A percentile compares a stretch with the other conserved stretches of the same genome.
phyloP scores from a whole-genome alignment of 2,888 invertebrate species.

The Coremacera marginata region DNA sequence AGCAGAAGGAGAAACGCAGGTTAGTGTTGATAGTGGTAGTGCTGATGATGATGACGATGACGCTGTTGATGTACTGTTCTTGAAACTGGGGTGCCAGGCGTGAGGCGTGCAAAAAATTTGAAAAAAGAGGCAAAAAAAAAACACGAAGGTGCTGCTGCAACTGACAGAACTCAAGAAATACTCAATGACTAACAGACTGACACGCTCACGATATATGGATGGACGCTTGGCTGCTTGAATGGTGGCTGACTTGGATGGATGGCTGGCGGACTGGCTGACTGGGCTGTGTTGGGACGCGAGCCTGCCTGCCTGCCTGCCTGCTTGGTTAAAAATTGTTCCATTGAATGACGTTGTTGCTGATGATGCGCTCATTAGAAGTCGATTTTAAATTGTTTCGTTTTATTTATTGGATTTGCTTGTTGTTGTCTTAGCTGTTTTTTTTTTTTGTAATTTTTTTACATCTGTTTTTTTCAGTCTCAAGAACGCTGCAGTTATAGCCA shows the following conservation, averaged over 20 bases:
- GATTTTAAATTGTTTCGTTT: conserved; percentile 1
- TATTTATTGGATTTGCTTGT: neutral
- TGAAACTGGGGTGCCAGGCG: neutral
- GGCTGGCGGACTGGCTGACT: neutral
- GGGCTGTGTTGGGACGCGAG: neutral
- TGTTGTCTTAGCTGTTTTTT: neutral
- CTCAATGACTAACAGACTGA: conserved; percentile 27
- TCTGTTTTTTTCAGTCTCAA: neutral
- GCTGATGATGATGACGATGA: neutral
- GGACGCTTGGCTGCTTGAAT: neutral
- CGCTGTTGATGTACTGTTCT: neutral
- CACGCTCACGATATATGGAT: conserved; percentile 20
- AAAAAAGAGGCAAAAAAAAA: neutral
- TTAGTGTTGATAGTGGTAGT: neutral
- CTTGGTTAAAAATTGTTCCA: conserved; percentile 3
- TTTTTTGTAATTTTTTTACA: conserved; percentile 27
- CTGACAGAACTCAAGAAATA: neutral
- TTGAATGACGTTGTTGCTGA: conserved; percentile 21
- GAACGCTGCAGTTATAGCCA: neutral
- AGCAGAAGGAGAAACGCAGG: neutral
- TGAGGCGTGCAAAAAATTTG: neutral
- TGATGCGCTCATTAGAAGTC: conserved; percentile 27
- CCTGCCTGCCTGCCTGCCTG: neutral
- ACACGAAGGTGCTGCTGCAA: neutral
- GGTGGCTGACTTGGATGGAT: neutral